Conservation (phyloP, 1,140 invertebrate species). For the Drosophila malerkotliana region DNA sequence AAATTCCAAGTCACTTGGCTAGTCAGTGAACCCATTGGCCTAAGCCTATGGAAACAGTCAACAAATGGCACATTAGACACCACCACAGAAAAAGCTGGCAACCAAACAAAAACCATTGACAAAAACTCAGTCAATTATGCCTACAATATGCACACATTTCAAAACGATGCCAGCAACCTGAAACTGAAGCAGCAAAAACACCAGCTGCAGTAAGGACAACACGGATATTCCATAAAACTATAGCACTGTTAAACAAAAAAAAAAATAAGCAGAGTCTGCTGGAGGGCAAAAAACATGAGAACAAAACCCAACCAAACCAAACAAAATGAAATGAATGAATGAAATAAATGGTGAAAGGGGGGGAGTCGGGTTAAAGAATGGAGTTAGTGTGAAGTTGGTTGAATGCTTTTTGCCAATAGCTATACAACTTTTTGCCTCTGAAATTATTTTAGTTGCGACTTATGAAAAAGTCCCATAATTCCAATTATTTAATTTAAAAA, state of each 20-base stretch:
- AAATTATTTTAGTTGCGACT: neutral
- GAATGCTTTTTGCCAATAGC: conserved; percentile 38
- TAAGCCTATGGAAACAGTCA: conserved; percentile 60
- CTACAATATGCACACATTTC: conserved; percentile 77
- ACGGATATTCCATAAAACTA: conserved; percentile 71
- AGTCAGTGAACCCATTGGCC: conserved; percentile 65
- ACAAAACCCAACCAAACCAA: conserved; percentile 13
- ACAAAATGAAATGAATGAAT: conserved; percentile 54
- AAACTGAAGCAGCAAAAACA: conserved; percentile 20
- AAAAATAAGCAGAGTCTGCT: conserved; percentile 7
- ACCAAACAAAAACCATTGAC: conserved; percentile 38
- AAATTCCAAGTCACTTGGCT: conserved; percentile 49
- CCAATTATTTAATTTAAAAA: no score
- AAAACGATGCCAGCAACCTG: conserved; percentile 37
- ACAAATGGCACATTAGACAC: conserved; percentile 66
- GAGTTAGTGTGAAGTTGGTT: conserved; percentile 40
- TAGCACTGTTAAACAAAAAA: conserved; percentile 59
- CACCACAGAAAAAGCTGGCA: conserved; percentile 34
- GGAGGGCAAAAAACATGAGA: conserved; percentile 11
- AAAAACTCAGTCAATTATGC: conserved; percentile 77
- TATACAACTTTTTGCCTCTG: conserved; percentile 10
- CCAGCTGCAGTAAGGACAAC: conserved; percentile 27
- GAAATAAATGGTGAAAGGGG: conserved; percentile 17
- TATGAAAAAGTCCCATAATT: neutral
- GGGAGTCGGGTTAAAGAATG: conserved; percentile 14